These are phyloP conservation scores for Panzeria rudis DNA, from an alignment of 2,888 invertebrate genomes.

Conservation along the genomic window DNA sequence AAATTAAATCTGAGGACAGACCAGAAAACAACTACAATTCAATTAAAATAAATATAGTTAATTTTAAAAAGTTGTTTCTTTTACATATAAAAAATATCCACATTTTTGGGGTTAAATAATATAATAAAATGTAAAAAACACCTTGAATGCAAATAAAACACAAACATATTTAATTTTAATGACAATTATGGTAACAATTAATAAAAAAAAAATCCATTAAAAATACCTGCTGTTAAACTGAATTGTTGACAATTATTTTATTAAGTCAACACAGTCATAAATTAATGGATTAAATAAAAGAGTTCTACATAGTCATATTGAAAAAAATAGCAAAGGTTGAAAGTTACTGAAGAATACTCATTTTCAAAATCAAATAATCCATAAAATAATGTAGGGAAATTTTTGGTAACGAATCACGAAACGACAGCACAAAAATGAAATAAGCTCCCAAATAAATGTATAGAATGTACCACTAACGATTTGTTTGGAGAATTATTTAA, in stretches of 20 bases:
- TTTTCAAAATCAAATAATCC: no score
- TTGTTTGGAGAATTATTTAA: no score
- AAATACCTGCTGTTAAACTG: slow-evolving; percentile 27
- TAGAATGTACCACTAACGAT: no score
- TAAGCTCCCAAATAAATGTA: no score
- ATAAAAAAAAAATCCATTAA: slow-evolving; percentile 3
- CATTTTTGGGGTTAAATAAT: slow-evolving; percentile 63
- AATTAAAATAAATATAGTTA: slow-evolving; percentile 54
- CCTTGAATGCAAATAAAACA: not conserved
- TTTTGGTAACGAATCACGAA: no score
- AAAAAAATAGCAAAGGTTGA: no score
- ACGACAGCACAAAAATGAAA: no score
- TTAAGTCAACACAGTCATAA: not conserved
- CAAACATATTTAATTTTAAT: slow-evolving; percentile 29
- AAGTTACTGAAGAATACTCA: no score
- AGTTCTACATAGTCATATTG: no score
- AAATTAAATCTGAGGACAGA: slow-evolving; percentile 7
- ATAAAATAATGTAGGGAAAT: no score
- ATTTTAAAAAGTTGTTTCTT: slow-evolving; percentile 39
- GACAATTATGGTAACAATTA: slow-evolving; percentile 63
- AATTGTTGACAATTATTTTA: not conserved
- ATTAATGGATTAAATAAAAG: not conserved
- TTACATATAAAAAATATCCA: slow-evolving; percentile 13
- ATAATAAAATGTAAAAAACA: slow-evolving; percentile 8
- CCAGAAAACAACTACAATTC: slow-evolving; percentile 19